phyloP scores from a whole-genome alignment of 2,888 invertebrate species.

The Rhingia campestris region DNA sequence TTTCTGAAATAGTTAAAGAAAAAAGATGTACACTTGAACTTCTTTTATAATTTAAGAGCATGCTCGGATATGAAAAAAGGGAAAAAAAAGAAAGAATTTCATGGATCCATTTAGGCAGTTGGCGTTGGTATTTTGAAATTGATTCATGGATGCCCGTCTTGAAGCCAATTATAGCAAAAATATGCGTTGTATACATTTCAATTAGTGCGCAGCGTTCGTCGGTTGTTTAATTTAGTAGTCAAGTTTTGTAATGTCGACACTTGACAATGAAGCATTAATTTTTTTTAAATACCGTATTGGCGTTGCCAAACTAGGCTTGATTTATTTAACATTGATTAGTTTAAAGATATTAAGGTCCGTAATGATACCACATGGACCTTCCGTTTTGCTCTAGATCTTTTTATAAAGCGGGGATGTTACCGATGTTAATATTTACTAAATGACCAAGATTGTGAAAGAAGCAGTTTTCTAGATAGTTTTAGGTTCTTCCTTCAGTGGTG shows the following conservation, averaged over 20 bases:
- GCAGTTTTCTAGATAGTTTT: too few relatives aligned
- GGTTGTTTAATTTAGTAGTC: slow-evolving; percentile 23
- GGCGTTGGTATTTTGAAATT: slow-evolving; percentile 37
- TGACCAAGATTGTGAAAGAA: too few relatives aligned
- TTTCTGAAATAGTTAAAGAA: slow-evolving; percentile 14
- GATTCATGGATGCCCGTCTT: slow-evolving; percentile 17
- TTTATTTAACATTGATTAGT: too few relatives aligned
- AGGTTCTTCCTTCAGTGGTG: too few relatives aligned
- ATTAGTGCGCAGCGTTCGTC: neutral
- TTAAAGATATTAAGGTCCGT: too few relatives aligned
- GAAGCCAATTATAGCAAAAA: slow-evolving; percentile 31
- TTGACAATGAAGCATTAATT: too few relatives aligned
- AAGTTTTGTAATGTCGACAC: slow-evolving; percentile 1
- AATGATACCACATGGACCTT: too few relatives aligned
- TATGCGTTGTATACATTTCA: slow-evolving; percentile 37
- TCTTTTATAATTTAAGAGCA: slow-evolving; percentile 1
- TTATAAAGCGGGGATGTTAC: too few relatives aligned
- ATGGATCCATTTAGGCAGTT: slow-evolving; percentile 36
- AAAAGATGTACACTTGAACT: slow-evolving; percentile 27
- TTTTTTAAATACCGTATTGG: too few relatives aligned
- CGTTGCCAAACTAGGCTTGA: too few relatives aligned
- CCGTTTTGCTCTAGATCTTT: too few relatives aligned
- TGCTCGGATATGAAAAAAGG: neutral
- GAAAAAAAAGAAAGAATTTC: slow-evolving; percentile 24
- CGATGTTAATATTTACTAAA: too few relatives aligned